Conservation (phyloP, 2,113 vertebrate genomes). For the Pterophyllum scalare region DNA sequence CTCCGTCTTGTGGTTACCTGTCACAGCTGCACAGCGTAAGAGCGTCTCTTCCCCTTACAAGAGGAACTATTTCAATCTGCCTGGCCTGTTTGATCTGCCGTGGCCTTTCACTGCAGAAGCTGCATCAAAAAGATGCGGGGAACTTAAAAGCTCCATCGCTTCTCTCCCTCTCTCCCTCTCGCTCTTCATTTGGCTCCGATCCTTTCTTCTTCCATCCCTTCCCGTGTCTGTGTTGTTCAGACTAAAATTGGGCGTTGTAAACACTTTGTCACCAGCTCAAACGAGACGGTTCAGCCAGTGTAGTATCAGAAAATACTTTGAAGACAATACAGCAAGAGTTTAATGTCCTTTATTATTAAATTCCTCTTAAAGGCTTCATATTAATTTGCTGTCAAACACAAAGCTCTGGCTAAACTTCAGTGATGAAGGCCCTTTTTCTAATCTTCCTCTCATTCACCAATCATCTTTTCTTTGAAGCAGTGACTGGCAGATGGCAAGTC, state of each 20-base stretch:
- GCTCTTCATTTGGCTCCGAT: neutral
- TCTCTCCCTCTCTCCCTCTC: neutral
- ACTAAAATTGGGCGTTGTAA: conserved; percentile 14
- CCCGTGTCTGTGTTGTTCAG: conserved; percentile 13
- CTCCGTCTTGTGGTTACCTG: conserved; percentile 34
- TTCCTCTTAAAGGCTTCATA: neutral
- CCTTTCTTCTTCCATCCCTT: neutral
- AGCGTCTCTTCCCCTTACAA: conserved; percentile 28
- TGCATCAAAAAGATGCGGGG: conserved; percentile 54
- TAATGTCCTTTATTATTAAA: neutral
- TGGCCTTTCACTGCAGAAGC: conserved; percentile 56
- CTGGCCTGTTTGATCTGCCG: conserved; percentile 61
- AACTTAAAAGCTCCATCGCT: conserved; percentile 48
- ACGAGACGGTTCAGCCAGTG: neutral
- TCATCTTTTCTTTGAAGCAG: neutral
- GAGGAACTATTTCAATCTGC: conserved; percentile 48
- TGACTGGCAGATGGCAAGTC: neutral
- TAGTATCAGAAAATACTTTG: neutral
- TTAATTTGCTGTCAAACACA: neutral
- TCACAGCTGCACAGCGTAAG: conserved; percentile 20
- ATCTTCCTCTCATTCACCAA: neutral
- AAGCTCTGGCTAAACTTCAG: neutral
- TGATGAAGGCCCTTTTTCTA: neutral
- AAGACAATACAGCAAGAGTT: too few relatives aligned
- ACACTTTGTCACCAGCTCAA: conserved; percentile 25